These are phyloP conservation scores for Bradypus variegatus DNA, from an alignment of 2,797 vertebrate genomes.

Conservation along the genomic window DNA sequence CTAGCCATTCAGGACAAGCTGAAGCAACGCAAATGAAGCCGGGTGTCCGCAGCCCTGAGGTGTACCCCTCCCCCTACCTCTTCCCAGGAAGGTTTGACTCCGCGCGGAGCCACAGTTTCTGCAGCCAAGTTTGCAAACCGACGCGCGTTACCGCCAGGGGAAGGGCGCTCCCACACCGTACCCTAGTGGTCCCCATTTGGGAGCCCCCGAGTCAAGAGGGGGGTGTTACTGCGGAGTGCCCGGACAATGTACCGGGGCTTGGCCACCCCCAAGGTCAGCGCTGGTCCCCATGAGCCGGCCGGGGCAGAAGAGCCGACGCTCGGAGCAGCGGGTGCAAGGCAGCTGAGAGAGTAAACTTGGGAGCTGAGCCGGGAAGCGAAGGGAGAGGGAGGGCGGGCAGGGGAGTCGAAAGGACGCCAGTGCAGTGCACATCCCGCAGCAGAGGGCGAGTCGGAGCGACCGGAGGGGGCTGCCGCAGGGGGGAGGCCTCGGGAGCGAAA, in stretches of 20 bases:
- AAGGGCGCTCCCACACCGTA: background rate
- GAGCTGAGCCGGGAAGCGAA: background rate
- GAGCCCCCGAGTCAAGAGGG: background rate
- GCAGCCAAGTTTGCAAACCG: background rate
- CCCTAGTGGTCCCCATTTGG: background rate
- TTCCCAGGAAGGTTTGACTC: conserved; percentile 13
- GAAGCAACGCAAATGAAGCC: conserved; percentile 34
- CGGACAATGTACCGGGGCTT: background rate
- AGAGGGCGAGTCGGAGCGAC: background rate
- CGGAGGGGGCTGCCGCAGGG: background rate
- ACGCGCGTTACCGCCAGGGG: background rate
- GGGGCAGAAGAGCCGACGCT: background rate
- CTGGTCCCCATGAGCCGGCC: background rate
- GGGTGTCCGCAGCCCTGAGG: background rate
- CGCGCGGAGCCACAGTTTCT: background rate
- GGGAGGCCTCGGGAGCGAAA: background rate
- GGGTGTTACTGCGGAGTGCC: background rate
- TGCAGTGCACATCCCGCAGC: background rate
- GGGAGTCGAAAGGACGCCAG: background rate
- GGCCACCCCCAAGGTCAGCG: background rate
- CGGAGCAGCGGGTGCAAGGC: background rate
- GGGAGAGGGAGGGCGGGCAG: background rate
- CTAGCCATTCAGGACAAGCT: background rate
- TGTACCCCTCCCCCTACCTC: conserved; percentile 27
- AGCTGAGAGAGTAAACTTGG: background rate